Conservation (phyloP, 2,113 vertebrate species). For the Eupsittula cactorum region DNA sequence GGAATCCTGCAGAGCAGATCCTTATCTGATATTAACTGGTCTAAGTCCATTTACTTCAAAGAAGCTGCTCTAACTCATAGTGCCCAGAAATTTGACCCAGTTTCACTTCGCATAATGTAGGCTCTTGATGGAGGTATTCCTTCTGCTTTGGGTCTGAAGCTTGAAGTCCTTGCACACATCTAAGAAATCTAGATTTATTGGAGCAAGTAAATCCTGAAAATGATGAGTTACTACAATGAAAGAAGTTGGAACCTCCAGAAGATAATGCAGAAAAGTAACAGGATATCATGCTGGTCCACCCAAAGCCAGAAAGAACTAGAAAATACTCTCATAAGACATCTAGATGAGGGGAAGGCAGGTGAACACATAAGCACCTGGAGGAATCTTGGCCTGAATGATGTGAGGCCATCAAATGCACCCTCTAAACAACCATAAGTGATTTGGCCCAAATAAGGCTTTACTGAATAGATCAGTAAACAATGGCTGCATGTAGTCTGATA, state of each 20-base stretch:
- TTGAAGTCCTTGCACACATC: neutral
- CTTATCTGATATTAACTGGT: constrained; percentile 26
- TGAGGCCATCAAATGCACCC: neutral
- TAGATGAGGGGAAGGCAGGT: neutral
- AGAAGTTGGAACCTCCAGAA: neutral
- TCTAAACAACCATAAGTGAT: neutral
- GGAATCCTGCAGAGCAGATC: constrained; percentile 28
- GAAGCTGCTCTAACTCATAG: neutral
- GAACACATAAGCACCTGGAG: neutral
- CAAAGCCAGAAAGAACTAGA: neutral
- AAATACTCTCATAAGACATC: neutral
- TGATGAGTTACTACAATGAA: neutral
- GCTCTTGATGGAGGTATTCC: neutral
- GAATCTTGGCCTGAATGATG: neutral
- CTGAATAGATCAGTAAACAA: neutral
- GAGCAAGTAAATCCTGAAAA: neutral
- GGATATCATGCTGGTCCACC: neutral
- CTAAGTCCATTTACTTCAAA: constrained; percentile 41
- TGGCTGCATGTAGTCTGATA: neutral
- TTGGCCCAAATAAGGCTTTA: neutral
- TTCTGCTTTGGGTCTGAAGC: neutral
- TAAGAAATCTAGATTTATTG: neutral
- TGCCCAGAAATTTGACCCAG: constrained; percentile 33
- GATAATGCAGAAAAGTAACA: neutral
- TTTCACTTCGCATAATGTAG: neutral